phyloP scores from a whole-genome alignment of 1,140 invertebrate genomes.

The Drosophila pruinosa region DNA sequence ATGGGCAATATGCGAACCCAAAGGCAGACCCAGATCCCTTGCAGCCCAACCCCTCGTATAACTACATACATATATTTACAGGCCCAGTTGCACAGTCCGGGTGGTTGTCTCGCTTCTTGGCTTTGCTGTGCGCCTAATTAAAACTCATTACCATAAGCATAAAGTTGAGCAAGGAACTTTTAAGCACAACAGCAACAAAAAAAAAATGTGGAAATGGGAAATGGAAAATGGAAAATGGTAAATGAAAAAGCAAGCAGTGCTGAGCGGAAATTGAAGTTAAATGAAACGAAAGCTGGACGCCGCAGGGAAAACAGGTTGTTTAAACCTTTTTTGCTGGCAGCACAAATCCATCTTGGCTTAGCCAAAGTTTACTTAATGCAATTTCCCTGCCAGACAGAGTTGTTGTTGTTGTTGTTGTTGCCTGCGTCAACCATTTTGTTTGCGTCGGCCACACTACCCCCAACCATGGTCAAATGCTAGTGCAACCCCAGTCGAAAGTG shows the following conservation, averaged over 20 bases:
- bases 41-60: background rate
- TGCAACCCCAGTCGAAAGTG: constrained; percentile 58
- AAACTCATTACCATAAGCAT: constrained; percentile 80
- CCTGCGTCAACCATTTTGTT: constrained; percentile 47
- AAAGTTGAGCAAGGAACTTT: constrained; percentile 71
- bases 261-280: constrained; percentile 52
- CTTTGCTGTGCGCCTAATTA: constrained; percentile 77
- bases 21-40: constrained; percentile 17
- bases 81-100: constrained; percentile 28
- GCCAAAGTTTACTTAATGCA: constrained; percentile 55
- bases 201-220: background rate
- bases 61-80: constrained; percentile 28
- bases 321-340: background rate
- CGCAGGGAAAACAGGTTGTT: constrained; percentile 16
- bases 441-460: constrained; percentile 14
- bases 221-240: background rate
- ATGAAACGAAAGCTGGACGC: constrained; percentile 1
- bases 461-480: background rate
- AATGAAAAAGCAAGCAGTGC: constrained; percentile 16
- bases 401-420: background rate
- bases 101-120: constrained; percentile 29
- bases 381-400: constrained; percentile 68
- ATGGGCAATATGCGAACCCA: constrained; percentile 9
- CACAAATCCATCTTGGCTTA: constrained; percentile 41
- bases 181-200: constrained; percentile 20